phyloP scores from a whole-genome alignment of 2,888 invertebrate species.

The Epirrhoe alternata region DNA sequence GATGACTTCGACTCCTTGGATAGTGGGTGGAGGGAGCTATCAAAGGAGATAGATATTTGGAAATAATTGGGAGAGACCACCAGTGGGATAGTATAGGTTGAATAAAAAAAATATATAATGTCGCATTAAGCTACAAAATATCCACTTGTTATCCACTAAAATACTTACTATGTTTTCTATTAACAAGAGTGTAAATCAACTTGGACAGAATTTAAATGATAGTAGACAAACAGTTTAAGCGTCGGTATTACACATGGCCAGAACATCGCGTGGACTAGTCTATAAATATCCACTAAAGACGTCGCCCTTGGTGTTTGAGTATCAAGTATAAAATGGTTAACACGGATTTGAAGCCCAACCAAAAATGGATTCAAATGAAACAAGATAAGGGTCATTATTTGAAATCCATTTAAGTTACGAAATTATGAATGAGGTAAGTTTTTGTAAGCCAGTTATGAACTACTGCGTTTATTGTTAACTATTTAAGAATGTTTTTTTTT shows the following conservation, averaged over 20 bases:
- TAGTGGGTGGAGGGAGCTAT: too few species aligned
- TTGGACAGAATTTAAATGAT: conserved; percentile 8
- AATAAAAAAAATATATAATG: too few species aligned
- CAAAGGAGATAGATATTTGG: too few species aligned
- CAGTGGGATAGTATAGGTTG: too few species aligned
- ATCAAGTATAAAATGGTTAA: conserved; percentile 34
- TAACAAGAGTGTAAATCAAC: conserved; percentile 11
- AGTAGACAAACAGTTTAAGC: conserved; percentile 19
- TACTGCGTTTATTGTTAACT: background rate
- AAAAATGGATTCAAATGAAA: conserved; percentile 4
- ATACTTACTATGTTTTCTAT: background rate
- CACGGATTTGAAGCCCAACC: conserved; percentile 12
- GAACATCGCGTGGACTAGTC: conserved; percentile 36
- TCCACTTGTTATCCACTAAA: background rate
- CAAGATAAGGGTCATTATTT: background rate
- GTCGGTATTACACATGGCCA: conserved; percentile 27
- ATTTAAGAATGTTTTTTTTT: background rate
- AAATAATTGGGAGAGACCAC: too few species aligned
- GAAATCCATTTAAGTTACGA: background rate
- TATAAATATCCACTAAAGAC: conserved; percentile 41
- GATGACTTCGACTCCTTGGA: too few species aligned
- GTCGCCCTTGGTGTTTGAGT: conserved; percentile 39
- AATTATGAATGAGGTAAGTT: background rate
- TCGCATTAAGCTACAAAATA: background rate
- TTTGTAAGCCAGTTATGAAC: background rate